Evolutionary conservation across 2,888 invertebrate species (phyloP).

Genomic region (Noctuana brunneofusca): DNA sequence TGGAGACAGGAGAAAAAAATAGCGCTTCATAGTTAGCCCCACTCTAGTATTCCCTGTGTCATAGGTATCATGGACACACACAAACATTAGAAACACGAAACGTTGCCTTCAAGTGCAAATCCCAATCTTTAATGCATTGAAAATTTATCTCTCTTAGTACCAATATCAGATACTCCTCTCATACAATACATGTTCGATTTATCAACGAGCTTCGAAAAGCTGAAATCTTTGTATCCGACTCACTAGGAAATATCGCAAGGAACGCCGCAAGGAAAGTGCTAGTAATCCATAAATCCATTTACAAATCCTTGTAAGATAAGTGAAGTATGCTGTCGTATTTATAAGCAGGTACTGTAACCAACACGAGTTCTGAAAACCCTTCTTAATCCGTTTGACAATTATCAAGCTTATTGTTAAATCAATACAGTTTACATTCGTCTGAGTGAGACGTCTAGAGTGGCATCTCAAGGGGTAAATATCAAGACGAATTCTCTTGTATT

Average conservation of each 20-base stretch:
- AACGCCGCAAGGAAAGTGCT: slow-evolving; percentile 28
- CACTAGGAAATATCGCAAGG: slow-evolving; percentile 6
- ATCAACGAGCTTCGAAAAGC: slow-evolving; percentile 15
- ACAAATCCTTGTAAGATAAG: slow-evolving; percentile 43
- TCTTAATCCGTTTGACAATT: background rate
- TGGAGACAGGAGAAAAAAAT: too few species aligned
- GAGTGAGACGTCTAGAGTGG: background rate
- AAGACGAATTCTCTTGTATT: slow-evolving; percentile 7
- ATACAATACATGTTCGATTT: slow-evolving; percentile 18
- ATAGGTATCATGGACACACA: too few species aligned
- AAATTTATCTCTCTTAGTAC: background rate
- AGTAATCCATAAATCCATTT: slow-evolving; percentile 43
- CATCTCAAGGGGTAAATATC: slow-evolving; percentile 20
- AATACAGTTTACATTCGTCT: slow-evolving; percentile 12
- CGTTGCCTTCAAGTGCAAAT: background rate
- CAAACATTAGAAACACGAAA: background rate
- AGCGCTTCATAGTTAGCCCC: too few species aligned
- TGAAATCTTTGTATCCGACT: slow-evolving; percentile 8
- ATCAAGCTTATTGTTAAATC: background rate
- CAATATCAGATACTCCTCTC: background rate
- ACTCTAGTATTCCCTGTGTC: too few species aligned
- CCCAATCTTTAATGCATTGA: slow-evolving; percentile 17
- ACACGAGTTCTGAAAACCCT: slow-evolving; percentile 4
- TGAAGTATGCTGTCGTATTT: slow-evolving; percentile 40
- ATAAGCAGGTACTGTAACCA: slow-evolving; percentile 24